phyloP scores from a whole-genome alignment of 2,113 vertebrate genomes.

The Potamarius usumacintae region DNA sequence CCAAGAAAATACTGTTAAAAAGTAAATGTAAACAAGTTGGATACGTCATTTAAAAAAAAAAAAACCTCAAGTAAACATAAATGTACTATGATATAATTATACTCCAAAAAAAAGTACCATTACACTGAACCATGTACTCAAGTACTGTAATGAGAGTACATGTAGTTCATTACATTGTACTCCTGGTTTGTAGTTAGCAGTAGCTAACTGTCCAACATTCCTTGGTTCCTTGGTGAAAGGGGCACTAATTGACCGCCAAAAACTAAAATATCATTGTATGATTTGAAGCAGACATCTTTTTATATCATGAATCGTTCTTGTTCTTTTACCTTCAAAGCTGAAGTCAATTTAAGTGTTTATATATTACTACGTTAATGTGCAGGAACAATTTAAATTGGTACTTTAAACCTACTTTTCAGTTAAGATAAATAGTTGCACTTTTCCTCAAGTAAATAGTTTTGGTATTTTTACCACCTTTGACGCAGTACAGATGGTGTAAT shows the following conservation, averaged over 20 bases:
- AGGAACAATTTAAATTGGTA: not conserved
- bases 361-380: not conserved
- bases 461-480: not conserved
- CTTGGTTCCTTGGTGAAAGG: not conserved
- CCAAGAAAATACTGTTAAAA: not conserved
- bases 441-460: not conserved
- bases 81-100: not conserved
- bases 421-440: not conserved
- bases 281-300: not conserved
- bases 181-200: not conserved
- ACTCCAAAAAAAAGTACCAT: not conserved
- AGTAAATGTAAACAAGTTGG: not conserved
- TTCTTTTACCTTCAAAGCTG: not conserved
- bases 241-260: not conserved
- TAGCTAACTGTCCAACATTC: not conserved
- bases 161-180: not conserved
- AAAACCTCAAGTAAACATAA: not conserved
- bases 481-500: conserved; percentile 61
- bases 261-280: not conserved
- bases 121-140: not conserved
- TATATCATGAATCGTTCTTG: not conserved
- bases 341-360: not conserved
- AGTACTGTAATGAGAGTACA: not conserved
- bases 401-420: not conserved
- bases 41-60: not conserved